Evolutionary conservation across 2,888 invertebrate species (phyloP).

Genomic region (Nycteola revayana): DNA sequence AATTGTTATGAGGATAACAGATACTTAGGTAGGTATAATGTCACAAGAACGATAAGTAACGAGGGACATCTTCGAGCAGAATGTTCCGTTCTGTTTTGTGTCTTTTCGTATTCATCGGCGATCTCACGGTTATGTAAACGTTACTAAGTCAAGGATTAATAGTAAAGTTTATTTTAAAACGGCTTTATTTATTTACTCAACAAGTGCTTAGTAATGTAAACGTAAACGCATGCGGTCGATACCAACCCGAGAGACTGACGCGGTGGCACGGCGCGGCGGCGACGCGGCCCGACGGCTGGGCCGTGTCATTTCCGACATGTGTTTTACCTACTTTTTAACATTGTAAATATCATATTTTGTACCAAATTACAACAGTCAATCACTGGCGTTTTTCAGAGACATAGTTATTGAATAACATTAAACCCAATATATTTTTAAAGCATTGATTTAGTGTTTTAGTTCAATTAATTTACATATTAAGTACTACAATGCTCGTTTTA

Average conservation of each 20-base stretch:
- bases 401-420: no score
- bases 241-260: constrained; percentile 50
- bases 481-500: no score
- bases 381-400: constrained; percentile 12
- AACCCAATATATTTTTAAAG: no score
- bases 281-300: constrained; percentile 35
- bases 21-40: no score
- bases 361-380: constrained; percentile 29
- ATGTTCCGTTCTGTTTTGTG: constrained; percentile 15
- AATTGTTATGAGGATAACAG: no score
- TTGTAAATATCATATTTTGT: constrained; percentile 38
- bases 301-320: constrained; percentile 47
- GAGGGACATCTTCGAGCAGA: constrained; percentile 7
- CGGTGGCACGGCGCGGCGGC: constrained; percentile 37
- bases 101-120: constrained; percentile 24
- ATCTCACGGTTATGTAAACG: constrained; percentile 69
- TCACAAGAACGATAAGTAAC: no score
- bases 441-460: no score
- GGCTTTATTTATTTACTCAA: constrained; percentile 75
- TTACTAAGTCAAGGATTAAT: constrained; percentile 71
- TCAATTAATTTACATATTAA: no score
- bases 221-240: constrained; percentile 55
- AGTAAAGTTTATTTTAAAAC: constrained; percentile 73
- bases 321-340: constrained; percentile 47
- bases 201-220: constrained; percentile 77